phyloP scores from a whole-genome alignment of 2,797 vertebrate genomes.

The Cyprinodon diabolis region DNA sequence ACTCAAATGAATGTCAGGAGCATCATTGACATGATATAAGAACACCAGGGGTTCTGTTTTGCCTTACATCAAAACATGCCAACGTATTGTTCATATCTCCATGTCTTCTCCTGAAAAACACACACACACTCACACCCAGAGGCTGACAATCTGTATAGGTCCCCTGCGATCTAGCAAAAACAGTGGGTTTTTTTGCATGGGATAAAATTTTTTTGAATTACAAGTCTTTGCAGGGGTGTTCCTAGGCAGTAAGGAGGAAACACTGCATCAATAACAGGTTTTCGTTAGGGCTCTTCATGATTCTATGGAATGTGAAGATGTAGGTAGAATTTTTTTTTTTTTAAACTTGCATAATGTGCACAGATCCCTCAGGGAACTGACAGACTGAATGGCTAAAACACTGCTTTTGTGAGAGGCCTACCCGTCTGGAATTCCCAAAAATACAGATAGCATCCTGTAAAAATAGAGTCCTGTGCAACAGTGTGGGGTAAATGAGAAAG shows the following conservation, averaged over 20 bases:
- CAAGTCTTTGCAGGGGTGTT: slow-evolving; percentile 50
- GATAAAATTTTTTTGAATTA: slow-evolving; percentile 49
- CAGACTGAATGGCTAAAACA: slow-evolving; percentile 56
- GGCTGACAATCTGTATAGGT: slow-evolving; percentile 31
- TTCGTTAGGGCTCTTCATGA: slow-evolving; percentile 51
- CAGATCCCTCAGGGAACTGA: slow-evolving; percentile 36
- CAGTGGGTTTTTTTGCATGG: slow-evolving; percentile 46
- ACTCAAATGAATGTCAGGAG: slow-evolving; percentile 18
- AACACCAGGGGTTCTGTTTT: slow-evolving; percentile 47
- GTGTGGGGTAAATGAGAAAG: slow-evolving; percentile 46
- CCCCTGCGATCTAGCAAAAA: slow-evolving; percentile 36
- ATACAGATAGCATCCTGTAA: slow-evolving; percentile 71
- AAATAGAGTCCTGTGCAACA: slow-evolving; percentile 56
- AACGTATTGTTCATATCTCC: slow-evolving; percentile 44
- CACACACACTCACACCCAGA: slow-evolving; percentile 22
- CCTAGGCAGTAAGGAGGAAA: slow-evolving; percentile 36
- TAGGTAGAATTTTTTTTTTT: slow-evolving; percentile 43
- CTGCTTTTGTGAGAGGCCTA: slow-evolving; percentile 66
- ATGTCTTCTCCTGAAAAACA: slow-evolving; percentile 17
- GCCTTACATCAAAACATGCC: slow-evolving; percentile 51
- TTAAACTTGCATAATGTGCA: slow-evolving; percentile 21
- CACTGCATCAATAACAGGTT: slow-evolving; percentile 40
- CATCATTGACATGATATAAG: slow-evolving; percentile 57
- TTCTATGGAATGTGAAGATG: slow-evolving; percentile 51
- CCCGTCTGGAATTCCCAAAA: slow-evolving; percentile 70